Conservation (phyloP, 1,140 invertebrate species). For the Fopius arisanus region DNA sequence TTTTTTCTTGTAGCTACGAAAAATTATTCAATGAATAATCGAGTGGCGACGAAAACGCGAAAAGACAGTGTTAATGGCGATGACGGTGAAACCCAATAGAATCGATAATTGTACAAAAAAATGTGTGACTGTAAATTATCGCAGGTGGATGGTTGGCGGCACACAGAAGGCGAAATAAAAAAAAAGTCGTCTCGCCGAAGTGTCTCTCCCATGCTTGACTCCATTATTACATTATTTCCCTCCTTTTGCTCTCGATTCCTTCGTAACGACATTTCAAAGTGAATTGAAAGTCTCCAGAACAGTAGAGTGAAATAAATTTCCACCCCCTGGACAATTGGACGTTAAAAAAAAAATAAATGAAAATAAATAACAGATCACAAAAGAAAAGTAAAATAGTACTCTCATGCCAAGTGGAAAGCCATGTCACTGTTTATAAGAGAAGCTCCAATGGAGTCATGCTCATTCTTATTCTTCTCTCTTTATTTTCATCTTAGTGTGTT, state of each 20-base stretch:
- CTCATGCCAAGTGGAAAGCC: constrained; percentile 60
- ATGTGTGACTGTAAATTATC: constrained; percentile 20
- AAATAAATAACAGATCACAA: constrained; percentile 17
- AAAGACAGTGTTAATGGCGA: not conserved
- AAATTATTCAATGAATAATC: not conserved
- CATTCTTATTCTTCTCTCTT: constrained; percentile 55
- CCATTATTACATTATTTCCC: constrained; percentile 18
- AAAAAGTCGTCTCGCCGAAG: constrained; percentile 25
- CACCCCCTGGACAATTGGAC: constrained; percentile 14
- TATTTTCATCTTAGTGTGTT: constrained; percentile 8
- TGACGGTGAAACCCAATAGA: not conserved
- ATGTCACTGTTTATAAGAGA: constrained; percentile 47
- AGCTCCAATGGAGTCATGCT: constrained; percentile 54
- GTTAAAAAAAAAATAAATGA: constrained; percentile 23
- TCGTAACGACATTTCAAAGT: not conserved
- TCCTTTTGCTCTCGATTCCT: not conserved
- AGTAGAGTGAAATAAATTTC: constrained; percentile 23
- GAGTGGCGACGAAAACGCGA: not conserved
- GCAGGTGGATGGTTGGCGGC: constrained; percentile 42
- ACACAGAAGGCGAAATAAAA: constrained; percentile 34
- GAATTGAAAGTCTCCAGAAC: not conserved
- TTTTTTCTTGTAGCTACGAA: not conserved
- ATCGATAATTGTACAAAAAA: not conserved
- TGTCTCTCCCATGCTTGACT: constrained; percentile 32
- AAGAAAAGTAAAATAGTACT: constrained; percentile 36